A percentile compares a stretch with the other conserved stretches of the same genome.
phyloP scores from a whole-genome alignment of 2,888 invertebrate species.

The Drosophila hamatofila region DNA sequence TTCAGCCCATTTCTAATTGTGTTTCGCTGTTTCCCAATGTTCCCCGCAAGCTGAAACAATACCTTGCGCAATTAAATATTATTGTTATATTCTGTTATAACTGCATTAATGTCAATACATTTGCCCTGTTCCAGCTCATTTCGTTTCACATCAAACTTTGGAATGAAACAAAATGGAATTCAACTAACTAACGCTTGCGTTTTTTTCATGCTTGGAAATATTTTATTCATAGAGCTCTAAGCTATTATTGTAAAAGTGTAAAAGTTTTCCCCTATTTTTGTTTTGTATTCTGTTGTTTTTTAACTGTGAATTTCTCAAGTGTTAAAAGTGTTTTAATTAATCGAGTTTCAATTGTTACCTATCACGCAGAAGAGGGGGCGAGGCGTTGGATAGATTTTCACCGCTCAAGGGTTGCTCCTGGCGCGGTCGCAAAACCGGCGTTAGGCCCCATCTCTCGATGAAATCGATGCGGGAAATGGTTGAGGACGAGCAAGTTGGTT shows the following conservation, averaged over 20 bases:
- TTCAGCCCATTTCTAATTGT: background rate
- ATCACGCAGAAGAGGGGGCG: slow-evolving; percentile 86
- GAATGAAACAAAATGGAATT: background rate
- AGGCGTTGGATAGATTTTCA: slow-evolving; percentile 85
- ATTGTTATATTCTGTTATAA: background rate
- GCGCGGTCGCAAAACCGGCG: slow-evolving; percentile 98
- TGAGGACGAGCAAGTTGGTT: slow-evolving; percentile 84
- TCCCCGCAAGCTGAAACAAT: background rate
- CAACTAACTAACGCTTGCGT: too few species aligned
- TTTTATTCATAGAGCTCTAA: background rate
- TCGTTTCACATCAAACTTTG: background rate
- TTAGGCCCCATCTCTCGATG: slow-evolving; percentile 99
- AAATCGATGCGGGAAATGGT: slow-evolving; percentile 98
- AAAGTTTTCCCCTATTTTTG: background rate
- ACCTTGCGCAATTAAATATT: background rate
- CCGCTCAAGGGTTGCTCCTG: slow-evolving; percentile 94
- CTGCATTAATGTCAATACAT: background rate
- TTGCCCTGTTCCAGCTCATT: background rate
- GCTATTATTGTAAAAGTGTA: background rate
- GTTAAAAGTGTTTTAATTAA: slow-evolving; percentile 3
- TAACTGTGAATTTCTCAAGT: background rate
- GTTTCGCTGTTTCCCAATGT: background rate
- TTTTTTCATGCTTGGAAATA: background rate
- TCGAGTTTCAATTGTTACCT: slow-evolving; percentile 77
- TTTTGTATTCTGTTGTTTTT: background rate